Evolutionary conservation across 2,113 vertebrate genomes (phyloP).

Genomic region (Orcinus orca): DNA sequence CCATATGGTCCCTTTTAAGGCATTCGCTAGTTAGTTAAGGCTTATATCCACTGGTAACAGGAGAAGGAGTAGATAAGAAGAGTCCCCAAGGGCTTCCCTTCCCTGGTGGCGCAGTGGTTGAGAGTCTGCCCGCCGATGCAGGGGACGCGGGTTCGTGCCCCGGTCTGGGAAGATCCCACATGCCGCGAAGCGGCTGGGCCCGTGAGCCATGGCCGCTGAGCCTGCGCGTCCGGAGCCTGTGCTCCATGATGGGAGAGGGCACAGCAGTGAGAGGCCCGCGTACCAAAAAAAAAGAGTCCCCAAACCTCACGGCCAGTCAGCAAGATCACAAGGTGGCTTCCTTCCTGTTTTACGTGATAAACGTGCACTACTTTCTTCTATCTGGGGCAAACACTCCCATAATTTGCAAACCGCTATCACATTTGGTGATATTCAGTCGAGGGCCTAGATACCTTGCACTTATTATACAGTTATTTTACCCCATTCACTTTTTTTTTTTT

Average conservation of each 20-base stretch:
- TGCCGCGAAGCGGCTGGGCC: accelerated
- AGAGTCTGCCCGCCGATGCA: no score
- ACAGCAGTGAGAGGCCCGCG: no score
- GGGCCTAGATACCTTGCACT: not conserved
- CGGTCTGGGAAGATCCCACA: no score
- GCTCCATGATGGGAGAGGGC: accelerated
- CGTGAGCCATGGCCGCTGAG: no score
- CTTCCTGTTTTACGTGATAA: not conserved
- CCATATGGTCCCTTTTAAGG: not conserved
- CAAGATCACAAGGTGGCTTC: no score
- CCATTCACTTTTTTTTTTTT: not conserved
- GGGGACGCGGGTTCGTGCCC: no score
- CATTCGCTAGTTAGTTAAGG: not conserved
- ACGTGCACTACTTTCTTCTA: accelerated
- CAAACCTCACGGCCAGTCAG: not conserved
- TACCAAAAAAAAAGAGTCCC: no score
- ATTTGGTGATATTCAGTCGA: not conserved
- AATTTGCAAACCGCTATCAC: not conserved
- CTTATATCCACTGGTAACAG: accelerated
- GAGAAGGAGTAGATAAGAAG: not conserved
- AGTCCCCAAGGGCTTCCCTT: not conserved
- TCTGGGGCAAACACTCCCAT: accelerated
- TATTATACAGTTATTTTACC: not conserved
- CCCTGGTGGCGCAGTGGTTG: no score
- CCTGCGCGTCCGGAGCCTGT: no score